Evolutionary conservation across 2,888 invertebrate species (phyloP).

Genomic region (Stenoptilia bipunctidactyla): DNA sequence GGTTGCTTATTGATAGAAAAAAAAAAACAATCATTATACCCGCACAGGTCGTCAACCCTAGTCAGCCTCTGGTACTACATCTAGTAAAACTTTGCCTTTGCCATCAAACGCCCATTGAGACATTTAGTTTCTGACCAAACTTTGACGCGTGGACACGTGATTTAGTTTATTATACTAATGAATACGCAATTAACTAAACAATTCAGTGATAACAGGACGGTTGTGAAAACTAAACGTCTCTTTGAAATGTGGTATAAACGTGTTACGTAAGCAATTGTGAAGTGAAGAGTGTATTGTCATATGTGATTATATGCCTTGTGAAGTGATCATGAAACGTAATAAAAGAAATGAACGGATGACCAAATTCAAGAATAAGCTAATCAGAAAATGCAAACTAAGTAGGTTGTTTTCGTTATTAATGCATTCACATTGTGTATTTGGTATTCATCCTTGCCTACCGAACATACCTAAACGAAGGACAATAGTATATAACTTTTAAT

Average conservation of each 20-base stretch:
- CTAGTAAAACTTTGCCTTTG: conserved; percentile 15
- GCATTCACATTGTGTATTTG: no score
- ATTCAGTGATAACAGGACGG: background rate
- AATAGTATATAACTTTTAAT: no score
- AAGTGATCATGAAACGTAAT: conserved; percentile 41
- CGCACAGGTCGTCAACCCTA: conserved; percentile 16
- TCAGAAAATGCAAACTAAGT: conserved; percentile 52
- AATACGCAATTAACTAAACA: conserved; percentile 1
- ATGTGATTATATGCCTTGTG: conserved; percentile 34
- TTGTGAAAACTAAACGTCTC: background rate
- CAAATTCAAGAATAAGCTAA: conserved; percentile 55
- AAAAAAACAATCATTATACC: background rate
- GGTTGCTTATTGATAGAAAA: background rate
- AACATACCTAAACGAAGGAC: no score
- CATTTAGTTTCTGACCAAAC: conserved; percentile 42
- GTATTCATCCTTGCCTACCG: no score
- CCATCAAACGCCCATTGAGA: conserved; percentile 35
- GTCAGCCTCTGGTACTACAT: conserved; percentile 7
- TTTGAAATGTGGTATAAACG: background rate
- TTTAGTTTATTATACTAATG: conserved; percentile 9
- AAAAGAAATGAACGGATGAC: conserved; percentile 48
- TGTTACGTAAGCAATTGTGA: conserved; percentile 6
- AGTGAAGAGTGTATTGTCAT: conserved; percentile 8
- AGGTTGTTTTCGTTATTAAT: conserved; percentile 24
- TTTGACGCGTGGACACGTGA: conserved; percentile 42